These are phyloP conservation scores for Macrosteles quadrilineatus DNA, from an alignment of 1,140 invertebrate species.

Conservation along the genomic window DNA sequence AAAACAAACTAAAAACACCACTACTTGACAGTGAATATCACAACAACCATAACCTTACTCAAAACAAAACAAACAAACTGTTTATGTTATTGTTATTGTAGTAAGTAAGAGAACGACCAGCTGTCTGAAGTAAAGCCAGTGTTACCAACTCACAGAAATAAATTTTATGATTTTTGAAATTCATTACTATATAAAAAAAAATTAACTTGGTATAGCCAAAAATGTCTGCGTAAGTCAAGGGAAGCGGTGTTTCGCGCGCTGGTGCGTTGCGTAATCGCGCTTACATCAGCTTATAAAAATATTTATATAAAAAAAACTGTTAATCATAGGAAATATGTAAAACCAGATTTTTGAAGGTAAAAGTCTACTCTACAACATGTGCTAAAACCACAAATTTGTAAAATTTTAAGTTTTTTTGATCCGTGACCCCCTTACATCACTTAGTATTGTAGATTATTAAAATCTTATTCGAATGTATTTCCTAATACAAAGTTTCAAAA, in stretches of 20 bases:
- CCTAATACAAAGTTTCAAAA: no score
- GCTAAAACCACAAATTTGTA: neutral
- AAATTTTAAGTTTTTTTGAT: neutral
- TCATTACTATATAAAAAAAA: neutral
- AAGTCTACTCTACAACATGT: neutral
- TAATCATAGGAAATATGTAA: neutral
- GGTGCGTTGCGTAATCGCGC: neutral
- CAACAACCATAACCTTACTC: neutral
- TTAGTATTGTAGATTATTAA: no score
- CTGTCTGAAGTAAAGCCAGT: neutral
- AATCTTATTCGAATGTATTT: no score
- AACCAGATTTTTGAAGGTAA: neutral
- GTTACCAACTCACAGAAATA: neutral
- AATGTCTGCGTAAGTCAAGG: neutral
- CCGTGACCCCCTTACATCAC: neutral
- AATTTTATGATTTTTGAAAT: neutral
- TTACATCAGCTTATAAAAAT: neutral
- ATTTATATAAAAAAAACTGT: neutral
- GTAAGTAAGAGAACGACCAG: neutral
- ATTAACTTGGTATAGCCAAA: neutral
- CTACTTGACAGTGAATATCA: no score
- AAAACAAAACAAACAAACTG: neutral
- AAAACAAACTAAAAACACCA: neutral
- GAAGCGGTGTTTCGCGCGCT: neutral
- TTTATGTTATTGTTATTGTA: neutral